Base-by-base conservation (phyloP, 2,113 vertebrate species). In the Aepyceros melampus region DNA sequence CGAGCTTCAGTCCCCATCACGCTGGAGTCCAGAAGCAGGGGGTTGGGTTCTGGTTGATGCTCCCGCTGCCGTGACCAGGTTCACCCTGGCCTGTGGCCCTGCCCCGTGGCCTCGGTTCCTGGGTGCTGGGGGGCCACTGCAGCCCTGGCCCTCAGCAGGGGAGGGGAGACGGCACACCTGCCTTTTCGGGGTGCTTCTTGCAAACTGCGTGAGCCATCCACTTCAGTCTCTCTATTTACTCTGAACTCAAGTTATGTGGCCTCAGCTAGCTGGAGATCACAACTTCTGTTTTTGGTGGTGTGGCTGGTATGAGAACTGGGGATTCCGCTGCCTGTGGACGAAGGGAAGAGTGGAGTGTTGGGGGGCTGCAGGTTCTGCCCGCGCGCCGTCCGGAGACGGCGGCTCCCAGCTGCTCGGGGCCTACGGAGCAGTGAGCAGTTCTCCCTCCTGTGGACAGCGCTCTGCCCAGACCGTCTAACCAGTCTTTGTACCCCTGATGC, bases 361-460 rank as follows among this genome's bases (percentile, higher is more conserved):
- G 33, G 29, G 33, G 5, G 40, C 67, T 33, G 10, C 5, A 27
- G 84, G 31, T 31, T 91, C 67, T 55, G 16, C 76, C 40, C 76
- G 3, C 0, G 23, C 1, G 12, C 36, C 1, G 1, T 27, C 36
- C 3, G 1, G 71, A 43, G 19, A 60, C 64, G 64, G 36, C 3
- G 29, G 78, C 40, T 94, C 17, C 29, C 19, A 1, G 11, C 33
- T 4, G 23, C 13, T 25, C 29, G 78, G 71, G 27, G 27, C 14
- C 13, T 19, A 9, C 0, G 11, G 78, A n/a, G n/a, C 47, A 43
- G 7, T 27, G 21, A 84, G n/a, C n/a, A 40, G 33, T 87, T 36
- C n/a, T 60, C 17, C 81, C 47, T 91, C 14, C 40, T n/a, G 7
- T 3, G 62, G 29, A 58, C 23, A 1, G 9, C 0, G 0, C 62